Conservation (phyloP, 2,888 invertebrate species). For the Crossocerus cetratus region DNA sequence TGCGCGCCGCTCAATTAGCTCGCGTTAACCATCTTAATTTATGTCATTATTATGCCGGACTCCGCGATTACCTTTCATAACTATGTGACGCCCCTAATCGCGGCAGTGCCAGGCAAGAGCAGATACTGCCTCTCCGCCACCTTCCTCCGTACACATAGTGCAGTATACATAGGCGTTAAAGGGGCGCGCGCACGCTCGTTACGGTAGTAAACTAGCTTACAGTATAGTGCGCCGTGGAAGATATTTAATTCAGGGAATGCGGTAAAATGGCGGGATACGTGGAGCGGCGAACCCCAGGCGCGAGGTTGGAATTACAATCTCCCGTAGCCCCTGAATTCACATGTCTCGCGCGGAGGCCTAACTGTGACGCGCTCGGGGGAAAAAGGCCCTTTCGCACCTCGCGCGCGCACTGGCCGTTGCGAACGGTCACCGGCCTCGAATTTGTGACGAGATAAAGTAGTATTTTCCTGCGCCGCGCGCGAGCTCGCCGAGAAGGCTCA, state of each 20-base stretch:
- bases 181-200: slow-evolving; percentile 9
- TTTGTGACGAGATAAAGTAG: slow-evolving; percentile 10
- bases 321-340: slow-evolving; percentile 42
- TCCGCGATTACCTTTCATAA: slow-evolving; percentile 16
- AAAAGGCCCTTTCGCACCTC: slow-evolving; percentile 15
- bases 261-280: slow-evolving; percentile 53
- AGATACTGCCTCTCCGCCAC: slow-evolving; percentile 36
- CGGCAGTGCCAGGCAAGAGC: slow-evolving; percentile 13
- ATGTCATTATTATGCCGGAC: slow-evolving; percentile 23
- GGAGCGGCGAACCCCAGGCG: slow-evolving; percentile 31
- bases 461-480: slow-evolving; percentile 12
- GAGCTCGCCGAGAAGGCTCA: slow-evolving; percentile 4
- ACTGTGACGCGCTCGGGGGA: slow-evolving; percentile 15
- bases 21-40: slow-evolving; percentile 24
- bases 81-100: slow-evolving; percentile 16
- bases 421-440: background rate
- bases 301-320: slow-evolving; percentile 44
- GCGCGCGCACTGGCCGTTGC: slow-evolving; percentile 10
- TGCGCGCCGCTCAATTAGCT: slow-evolving; percentile 9
- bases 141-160: background rate
- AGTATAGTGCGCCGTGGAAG: slow-evolving; percentile 40
- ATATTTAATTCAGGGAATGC: slow-evolving; percentile 58
- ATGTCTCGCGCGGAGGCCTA: slow-evolving; percentile 30
- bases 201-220: slow-evolving; percentile 47
- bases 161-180: slow-evolving; percentile 20